Evolutionary conservation across 2,888 invertebrate species (phyloP).

Genomic region (Gymnosoma rotundatum): DNA sequence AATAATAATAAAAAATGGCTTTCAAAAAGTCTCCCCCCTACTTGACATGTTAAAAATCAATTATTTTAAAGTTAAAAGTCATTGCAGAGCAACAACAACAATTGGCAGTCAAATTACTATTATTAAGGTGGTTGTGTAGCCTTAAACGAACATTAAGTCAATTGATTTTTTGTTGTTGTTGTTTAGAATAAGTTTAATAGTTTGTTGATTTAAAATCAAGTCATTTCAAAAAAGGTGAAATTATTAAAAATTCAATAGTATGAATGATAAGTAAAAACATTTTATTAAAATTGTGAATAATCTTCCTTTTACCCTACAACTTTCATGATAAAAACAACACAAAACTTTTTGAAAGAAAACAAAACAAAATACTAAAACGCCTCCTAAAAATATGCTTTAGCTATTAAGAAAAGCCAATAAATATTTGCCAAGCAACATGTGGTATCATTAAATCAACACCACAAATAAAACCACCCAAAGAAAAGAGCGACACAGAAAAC

Average conservation of each 20-base stretch:
- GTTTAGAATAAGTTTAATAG: conserved; percentile 12
- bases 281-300: not conserved
- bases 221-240: conserved; percentile 17
- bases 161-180: not conserved
- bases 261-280: not conserved
- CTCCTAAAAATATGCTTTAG: conserved; percentile 61
- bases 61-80: conserved; percentile 25
- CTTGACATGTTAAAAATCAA: conserved; percentile 8
- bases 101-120: conserved; percentile 30
- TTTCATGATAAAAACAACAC: not conserved
- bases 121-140: not conserved
- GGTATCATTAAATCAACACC: conserved; percentile 64
- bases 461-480: conserved; percentile 20
- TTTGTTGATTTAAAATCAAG: conserved; percentile 40
- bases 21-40: not conserved
- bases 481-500: not conserved
- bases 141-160: not conserved
- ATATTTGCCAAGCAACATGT: conserved; percentile 54
- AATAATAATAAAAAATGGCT: not conserved
- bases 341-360: not conserved
- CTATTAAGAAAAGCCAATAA: conserved; percentile 27
- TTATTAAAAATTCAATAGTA: conserved; percentile 25
- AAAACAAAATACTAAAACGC: conserved; percentile 25
- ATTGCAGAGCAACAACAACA: not conserved
- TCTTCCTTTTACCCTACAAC: not conserved